phyloP scores from a whole-genome alignment of 2,113 vertebrate genomes.

The Promerops cafer region DNA sequence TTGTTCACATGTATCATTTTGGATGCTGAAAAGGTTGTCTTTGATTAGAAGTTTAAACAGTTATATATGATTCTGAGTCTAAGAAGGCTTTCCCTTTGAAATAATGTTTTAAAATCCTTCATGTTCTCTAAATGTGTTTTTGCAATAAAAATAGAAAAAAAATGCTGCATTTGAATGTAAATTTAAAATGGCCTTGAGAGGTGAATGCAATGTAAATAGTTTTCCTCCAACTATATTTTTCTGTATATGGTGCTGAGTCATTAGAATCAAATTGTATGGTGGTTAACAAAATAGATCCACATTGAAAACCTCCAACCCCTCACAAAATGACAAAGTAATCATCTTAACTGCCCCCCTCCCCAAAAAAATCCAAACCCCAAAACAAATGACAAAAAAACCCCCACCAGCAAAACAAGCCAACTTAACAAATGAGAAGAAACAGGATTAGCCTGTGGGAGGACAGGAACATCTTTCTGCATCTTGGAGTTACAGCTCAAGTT shows the following conservation, averaged over 20 bases:
- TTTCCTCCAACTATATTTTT: background rate
- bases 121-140: background rate
- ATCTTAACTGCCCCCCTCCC: accelerated
- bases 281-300: background rate
- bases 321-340: background rate
- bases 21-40: background rate
- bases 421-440: background rate
- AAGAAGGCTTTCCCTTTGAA: background rate
- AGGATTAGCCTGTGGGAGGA: background rate
- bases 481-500: background rate
- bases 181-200: background rate
- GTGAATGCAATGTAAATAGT: background rate
- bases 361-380: background rate
- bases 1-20: background rate
- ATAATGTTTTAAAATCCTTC: background rate
- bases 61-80: background rate
- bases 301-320: accelerated
- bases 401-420: background rate
- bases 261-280: background rate
- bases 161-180: background rate
- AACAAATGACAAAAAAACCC: background rate
- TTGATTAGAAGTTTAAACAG: background rate
- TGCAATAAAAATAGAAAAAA: background rate
- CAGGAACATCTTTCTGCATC: background rate
- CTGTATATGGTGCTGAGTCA: background rate